Base-by-base conservation (phyloP, 2,888 invertebrate genomes). In the Heliconius ismenius region DNA sequence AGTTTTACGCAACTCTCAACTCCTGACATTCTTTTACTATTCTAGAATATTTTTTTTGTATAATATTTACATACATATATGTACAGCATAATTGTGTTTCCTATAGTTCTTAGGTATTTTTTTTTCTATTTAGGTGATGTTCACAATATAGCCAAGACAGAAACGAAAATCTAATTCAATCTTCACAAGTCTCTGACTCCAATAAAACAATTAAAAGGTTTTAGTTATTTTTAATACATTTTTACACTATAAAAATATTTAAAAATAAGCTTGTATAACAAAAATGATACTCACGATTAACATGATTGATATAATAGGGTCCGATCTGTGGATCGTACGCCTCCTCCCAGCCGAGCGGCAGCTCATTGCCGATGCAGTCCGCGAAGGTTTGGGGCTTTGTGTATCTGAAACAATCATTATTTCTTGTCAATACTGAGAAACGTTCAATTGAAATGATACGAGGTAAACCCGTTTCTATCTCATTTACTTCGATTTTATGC, bases 341-440 rank as follows among this genome's bases (percentile, higher is more conserved):
- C 95, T 98, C 98, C 93, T 99, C 99, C 99, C 99, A 99, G 82
- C 99, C 99, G 87, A 98, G 95, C 72, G 99, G 99, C 89, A 99
- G 93, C 93, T 99, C 99, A 95, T 99, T 98, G 87, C 98, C 99
- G 89, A 98, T 97, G 94, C 99, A 99, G 93, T 99, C 99, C 85
- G 99, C 98, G 95, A 99, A 99, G 79, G 98, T 97, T 92, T 98
- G 98, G 79, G 99, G 99, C 94, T 99, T 99, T 83, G 98, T 98
- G 90, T 97, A 98, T 95, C 99, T 99, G 96, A 73, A 96, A 96
- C 87, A 88, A 91, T 85, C 86, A 86, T 80, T 67, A 76, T 76
- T 79, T 76, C 79, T 77, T 79, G 79, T 81, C 75, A 81, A n/a
- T 81, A 81, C 80, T 67, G 75, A 70, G 80, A 81, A 81, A 54